Evolutionary conservation across 2,113 vertebrate species (phyloP).

Genomic region (Scatophagus argus): DNA sequence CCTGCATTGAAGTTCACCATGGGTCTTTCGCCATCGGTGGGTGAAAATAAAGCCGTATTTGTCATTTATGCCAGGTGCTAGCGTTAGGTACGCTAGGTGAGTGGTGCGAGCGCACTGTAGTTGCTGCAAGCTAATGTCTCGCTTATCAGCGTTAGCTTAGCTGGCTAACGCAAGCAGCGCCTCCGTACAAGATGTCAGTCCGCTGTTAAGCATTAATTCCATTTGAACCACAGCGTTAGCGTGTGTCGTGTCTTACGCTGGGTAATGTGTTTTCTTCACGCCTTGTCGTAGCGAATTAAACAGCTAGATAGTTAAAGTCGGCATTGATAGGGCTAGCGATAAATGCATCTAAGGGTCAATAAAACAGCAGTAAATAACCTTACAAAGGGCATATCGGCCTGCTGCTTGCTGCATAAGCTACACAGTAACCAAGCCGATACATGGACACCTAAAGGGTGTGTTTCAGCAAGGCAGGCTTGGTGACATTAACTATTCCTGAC

Average conservation of each 20-base stretch:
- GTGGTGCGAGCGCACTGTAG: background rate
- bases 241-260: background rate
- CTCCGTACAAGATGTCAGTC: constrained; percentile 14
- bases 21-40: constrained; percentile 48
- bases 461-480: background rate
- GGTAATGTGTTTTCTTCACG: background rate
- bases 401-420: constrained; percentile 1
- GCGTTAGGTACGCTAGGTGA: constrained; percentile 31
- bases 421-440: background rate
- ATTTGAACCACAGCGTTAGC: background rate
- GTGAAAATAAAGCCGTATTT: constrained; percentile 29
- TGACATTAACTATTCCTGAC: background rate
- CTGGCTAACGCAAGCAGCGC: background rate
- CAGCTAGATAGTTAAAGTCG: constrained; percentile 28
- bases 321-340: constrained; percentile 2
- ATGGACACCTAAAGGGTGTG: background rate
- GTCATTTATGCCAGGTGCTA: background rate
- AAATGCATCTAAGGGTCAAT: constrained; percentile 6
- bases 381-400: background rate
- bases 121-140: constrained; percentile 43
- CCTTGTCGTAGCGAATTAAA: background rate
- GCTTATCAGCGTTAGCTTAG: constrained; percentile 44
- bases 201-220: background rate
- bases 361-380: constrained; percentile 2
- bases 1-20: constrained; percentile 41